Conservation (phyloP, 1,140 invertebrate species). For the Grapholita molesta region DNA sequence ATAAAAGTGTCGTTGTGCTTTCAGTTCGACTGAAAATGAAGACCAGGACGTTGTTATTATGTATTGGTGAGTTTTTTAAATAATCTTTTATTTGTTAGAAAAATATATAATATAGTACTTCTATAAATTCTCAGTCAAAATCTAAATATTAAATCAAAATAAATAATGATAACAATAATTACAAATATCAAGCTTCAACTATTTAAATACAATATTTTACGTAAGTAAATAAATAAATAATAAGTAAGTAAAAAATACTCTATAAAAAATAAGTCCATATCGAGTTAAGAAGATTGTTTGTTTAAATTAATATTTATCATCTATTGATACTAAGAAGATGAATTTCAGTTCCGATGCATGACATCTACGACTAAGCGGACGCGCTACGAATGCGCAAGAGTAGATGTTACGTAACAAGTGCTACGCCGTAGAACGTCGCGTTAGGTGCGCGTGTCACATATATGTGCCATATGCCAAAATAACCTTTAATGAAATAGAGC, state of each 20-base stretch:
- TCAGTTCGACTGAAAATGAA: slow-evolving; percentile 67
- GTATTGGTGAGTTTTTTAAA: slow-evolving; percentile 45
- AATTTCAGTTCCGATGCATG: background rate
- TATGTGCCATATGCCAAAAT: background rate
- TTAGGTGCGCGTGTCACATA: background rate
- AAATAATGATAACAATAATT: too few species aligned
- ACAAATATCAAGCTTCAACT: too few species aligned
- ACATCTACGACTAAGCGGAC: background rate
- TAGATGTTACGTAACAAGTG: background rate
- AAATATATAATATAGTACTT: too few species aligned
- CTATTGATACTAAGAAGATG: background rate
- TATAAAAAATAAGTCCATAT: too few species aligned
- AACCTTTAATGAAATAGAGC: too few species aligned
- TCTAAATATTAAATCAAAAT: too few species aligned
- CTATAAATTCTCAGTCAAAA: too few species aligned
- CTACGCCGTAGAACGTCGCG: background rate
- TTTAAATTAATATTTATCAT: too few species aligned
- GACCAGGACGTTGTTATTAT: slow-evolving; percentile 46
- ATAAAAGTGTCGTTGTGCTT: slow-evolving; percentile 42
- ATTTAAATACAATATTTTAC: too few species aligned
- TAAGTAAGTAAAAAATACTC: too few species aligned
- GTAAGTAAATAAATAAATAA: too few species aligned
- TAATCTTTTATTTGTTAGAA: background rate
- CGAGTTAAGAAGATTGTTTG: too few species aligned
- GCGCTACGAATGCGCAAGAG: background rate